Conservation (phyloP, 2,797 vertebrate genomes). For the Mus caroli region DNA sequence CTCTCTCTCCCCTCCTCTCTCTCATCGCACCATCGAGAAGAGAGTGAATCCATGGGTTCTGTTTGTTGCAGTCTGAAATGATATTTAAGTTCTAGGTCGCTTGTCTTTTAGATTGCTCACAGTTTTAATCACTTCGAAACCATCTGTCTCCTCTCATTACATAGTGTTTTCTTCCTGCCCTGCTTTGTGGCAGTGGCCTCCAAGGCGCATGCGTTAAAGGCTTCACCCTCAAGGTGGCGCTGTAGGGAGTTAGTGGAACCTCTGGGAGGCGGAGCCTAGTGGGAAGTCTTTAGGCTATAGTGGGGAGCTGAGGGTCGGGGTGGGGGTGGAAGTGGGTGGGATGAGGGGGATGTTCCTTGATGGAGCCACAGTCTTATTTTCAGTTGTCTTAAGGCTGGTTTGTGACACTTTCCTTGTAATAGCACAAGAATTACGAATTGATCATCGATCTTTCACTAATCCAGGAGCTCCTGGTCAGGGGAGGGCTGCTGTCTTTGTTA, state of each 20-base stretch:
- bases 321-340: background rate
- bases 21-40: background rate
- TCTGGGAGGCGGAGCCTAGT: background rate
- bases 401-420: background rate
- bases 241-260: background rate
- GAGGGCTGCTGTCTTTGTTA: background rate
- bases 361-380: background rate
- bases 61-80: background rate
- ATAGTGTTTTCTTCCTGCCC: background rate
- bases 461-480: background rate
- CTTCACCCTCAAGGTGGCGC: background rate
- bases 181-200: background rate
- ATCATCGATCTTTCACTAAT: background rate
- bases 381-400: background rate
- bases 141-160: background rate
- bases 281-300: background rate
- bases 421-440: background rate
- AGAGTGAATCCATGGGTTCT: background rate
- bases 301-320: background rate
- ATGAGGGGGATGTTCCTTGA: background rate
- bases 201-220: background rate
- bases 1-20: too few species aligned
- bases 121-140: slow-evolving; percentile 18
- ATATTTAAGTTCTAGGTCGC: background rate
- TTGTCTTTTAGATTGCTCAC: background rate